Conservation (phyloP, 2,888 invertebrate genomes). For the Drepana falcataria region DNA sequence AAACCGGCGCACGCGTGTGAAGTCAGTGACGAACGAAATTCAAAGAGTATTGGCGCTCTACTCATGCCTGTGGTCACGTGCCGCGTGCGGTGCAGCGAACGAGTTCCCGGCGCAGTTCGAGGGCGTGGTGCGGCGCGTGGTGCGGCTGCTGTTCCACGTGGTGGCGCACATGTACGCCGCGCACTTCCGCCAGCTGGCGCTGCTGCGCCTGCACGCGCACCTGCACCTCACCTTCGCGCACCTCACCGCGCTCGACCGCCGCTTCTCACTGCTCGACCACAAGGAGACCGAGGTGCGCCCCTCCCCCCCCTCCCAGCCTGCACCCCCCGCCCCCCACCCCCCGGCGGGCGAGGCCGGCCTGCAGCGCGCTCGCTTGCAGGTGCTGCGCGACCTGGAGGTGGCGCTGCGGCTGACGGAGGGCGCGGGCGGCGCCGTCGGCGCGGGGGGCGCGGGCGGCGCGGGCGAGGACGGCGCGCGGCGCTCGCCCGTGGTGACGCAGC, state of each 20-base stretch:
- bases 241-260: slow-evolving; percentile 90
- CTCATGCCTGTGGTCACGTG: too few species aligned
- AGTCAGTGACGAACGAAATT: too few species aligned
- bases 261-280: slow-evolving; percentile 94
- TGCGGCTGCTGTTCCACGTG: slow-evolving; percentile 97
- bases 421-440: slow-evolving; percentile 37
- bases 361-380: slow-evolving; percentile 45
- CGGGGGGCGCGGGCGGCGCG: slow-evolving; percentile 58
- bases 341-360: neutral
- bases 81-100: slow-evolving; percentile 81
- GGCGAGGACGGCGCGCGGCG: slow-evolving; percentile 73
- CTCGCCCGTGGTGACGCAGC: slow-evolving; percentile 77
- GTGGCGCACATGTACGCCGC: slow-evolving; percentile 98
- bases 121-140: slow-evolving; percentile 96
- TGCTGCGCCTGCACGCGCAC: slow-evolving; percentile 96
- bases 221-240: slow-evolving; percentile 98
- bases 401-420: slow-evolving; percentile 83
- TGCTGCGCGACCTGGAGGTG: slow-evolving; percentile 93
- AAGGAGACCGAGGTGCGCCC: slow-evolving; percentile 90
- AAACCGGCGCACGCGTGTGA: too few species aligned
- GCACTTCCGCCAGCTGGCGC: slow-evolving; percentile 97
- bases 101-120: slow-evolving; percentile 97
- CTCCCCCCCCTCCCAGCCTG: neutral
- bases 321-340: neutral
- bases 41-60: too few species aligned